phyloP scores from a whole-genome alignment of 2,888 invertebrate genomes.

The Drosophila austrosaltans region DNA sequence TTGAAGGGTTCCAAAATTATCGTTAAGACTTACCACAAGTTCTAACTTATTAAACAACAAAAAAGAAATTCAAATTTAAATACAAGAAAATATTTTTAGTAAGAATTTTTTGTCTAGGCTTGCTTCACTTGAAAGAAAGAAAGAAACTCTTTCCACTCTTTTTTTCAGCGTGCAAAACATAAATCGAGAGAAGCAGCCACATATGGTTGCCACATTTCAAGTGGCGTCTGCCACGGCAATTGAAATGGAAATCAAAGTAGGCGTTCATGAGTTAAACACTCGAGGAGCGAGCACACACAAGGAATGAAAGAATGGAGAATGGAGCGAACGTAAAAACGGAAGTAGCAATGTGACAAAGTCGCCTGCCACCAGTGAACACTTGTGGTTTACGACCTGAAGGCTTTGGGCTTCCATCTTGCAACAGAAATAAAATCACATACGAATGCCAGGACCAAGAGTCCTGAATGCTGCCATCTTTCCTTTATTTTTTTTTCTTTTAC shows the following conservation, averaged over 20 bases:
- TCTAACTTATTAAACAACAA: too few relatives aligned
- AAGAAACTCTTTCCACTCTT: slow-evolving; percentile 20
- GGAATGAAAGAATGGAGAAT: slow-evolving; percentile 22
- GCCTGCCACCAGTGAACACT: slow-evolving; percentile 67
- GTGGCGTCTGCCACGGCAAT: slow-evolving; percentile 74
- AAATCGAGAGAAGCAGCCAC: slow-evolving; percentile 72
- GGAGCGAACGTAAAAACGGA: slow-evolving; percentile 41
- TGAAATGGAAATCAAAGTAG: slow-evolving; percentile 82
- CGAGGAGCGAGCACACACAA: slow-evolving; percentile 29
- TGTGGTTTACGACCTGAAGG: slow-evolving; percentile 76
- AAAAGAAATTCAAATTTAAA: not conserved
- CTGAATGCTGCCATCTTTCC: not conserved
- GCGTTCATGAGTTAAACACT: slow-evolving; percentile 82
- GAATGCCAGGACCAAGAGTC: slow-evolving; percentile 28
- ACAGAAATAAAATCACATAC: slow-evolving; percentile 46
- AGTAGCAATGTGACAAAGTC: slow-evolving; percentile 71
- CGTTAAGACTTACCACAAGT: too few relatives aligned
- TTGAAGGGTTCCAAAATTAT: too few relatives aligned
- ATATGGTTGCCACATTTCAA: slow-evolving; percentile 75
- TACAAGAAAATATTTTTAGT: not conserved
- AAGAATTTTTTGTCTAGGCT: slow-evolving; percentile 6
- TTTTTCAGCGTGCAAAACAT: slow-evolving; percentile 51
- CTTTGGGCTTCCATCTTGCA: slow-evolving; percentile 42
- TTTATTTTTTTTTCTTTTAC: not conserved
- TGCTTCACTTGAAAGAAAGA: slow-evolving; percentile 12